Base-by-base conservation (phyloP, 1,140 invertebrate genomes). In the Orius insidiosus region DNA sequence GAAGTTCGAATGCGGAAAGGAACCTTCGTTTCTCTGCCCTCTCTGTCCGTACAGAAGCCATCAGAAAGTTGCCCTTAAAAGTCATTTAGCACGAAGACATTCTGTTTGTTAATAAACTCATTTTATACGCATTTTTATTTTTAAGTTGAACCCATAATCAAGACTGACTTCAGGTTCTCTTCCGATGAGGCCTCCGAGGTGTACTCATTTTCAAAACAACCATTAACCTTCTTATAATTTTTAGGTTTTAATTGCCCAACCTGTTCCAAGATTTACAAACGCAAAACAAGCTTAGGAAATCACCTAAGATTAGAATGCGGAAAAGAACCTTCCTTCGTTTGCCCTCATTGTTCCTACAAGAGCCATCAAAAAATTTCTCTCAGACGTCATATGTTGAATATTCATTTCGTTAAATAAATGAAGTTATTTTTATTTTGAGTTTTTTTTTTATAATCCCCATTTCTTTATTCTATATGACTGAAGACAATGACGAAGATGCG, bases 281-380 rank as follows among this genome's bases (percentile, higher is more conserved):
- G 66, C 57, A 53, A 60, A 15, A 63, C 66, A 34, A 68, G 66
- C 72, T 6, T 60, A 58, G 19, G 11, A 2, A 60, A 68, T n/a
- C 70, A 74, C 50, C 58, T 65, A 45, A 60, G 67, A 8, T 68
- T 69, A 9, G 69, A 71, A 42, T 72, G 71, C 42, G 69, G 70
- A 32, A 60, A 67, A 14, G 67, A 70, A 35, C 67, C 68, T 4
- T 8, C 10, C 1, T 50, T 59, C 50, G 39, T 56, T 8, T 61
- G 60, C 43, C 56, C 56, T 11, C 45, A 55, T 40, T 61, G 60
- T 46, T 48, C 45, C 30, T 61, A 63, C 51, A 58, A 63, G 63
- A 45, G 59, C 61, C 46, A 63, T 59, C 35, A 60, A 53, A 15
- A 60, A 60, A 13, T 10, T 4, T 5, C 13, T 9, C 14, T 11